These are phyloP conservation scores for Gallinago paraguaiae DNA, from an alignment of 2,113 vertebrate genomes.

Conservation along the genomic window DNA sequence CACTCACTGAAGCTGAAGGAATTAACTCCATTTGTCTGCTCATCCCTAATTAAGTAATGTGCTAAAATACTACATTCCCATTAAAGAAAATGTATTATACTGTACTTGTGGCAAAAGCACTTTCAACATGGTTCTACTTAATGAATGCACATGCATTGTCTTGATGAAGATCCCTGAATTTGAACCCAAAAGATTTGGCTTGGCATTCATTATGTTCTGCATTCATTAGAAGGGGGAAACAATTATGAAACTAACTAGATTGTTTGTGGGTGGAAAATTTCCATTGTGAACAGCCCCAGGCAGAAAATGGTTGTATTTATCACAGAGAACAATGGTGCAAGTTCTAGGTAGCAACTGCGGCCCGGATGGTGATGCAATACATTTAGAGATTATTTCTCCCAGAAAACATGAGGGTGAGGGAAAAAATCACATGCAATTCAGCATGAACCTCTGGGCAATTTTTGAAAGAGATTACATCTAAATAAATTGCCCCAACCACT, in stretches of 20 bases:
- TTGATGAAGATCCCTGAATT: slow-evolving; percentile 42
- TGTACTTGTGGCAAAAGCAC: slow-evolving; percentile 12
- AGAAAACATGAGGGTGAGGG: background rate
- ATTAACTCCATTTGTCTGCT: slow-evolving; percentile 45
- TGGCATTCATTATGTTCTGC: background rate
- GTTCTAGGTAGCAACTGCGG: background rate
- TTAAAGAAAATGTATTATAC: slow-evolving; percentile 48
- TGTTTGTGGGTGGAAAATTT: slow-evolving; percentile 32
- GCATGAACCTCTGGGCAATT: fast-evolving
- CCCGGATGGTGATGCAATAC: background rate
- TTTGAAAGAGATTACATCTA: background rate
- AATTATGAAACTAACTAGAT: slow-evolving; percentile 45
- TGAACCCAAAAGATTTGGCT: slow-evolving; percentile 30
- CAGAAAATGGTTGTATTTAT: slow-evolving; percentile 28
- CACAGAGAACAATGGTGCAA: background rate
- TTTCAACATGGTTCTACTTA: slow-evolving; percentile 18
- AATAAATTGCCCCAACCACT: background rate
- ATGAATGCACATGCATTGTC: slow-evolving; percentile 41
- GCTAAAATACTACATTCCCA: slow-evolving; percentile 38
- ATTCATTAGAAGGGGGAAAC: slow-evolving; percentile 23
- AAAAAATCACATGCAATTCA: background rate
- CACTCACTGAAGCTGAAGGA: slow-evolving; percentile 34
- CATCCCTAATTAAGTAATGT: slow-evolving; percentile 51
- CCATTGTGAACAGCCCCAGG: background rate
- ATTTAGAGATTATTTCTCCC: background rate